These are phyloP conservation scores for Philhelius pedissequus DNA, from an alignment of 2,888 invertebrate species.

Conservation along the genomic window DNA sequence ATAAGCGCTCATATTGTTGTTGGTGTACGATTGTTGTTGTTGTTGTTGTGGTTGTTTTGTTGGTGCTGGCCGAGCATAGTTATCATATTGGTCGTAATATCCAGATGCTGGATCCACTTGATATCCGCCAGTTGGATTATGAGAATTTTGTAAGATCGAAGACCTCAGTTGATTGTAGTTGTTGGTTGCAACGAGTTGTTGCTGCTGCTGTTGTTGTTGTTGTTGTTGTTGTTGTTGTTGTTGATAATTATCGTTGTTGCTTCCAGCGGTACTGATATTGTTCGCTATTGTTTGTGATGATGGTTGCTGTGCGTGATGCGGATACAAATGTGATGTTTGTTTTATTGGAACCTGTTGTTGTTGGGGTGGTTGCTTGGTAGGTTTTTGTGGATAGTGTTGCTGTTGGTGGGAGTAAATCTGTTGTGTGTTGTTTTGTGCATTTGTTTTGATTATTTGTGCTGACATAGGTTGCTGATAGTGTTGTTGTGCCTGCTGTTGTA, in stretches of 20 bases:
- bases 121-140: conserved; percentile 76
- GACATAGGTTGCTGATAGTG: conserved; percentile 57
- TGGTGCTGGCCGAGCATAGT: conserved; percentile 71
- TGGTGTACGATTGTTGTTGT: conserved; percentile 67
- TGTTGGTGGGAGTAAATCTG: conserved; percentile 63
- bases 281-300: conserved; percentile 65
- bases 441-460: conserved; percentile 65
- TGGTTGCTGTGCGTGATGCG: conserved; percentile 71
- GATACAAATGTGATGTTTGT: conserved; percentile 78
- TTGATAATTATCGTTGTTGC: conserved; percentile 71
- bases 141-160: conserved; percentile 77
- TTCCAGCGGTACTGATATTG: conserved; percentile 69
- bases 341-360: conserved; percentile 73
- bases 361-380: conserved; percentile 66
- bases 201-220: conserved; percentile 74
- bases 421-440: conserved; percentile 70
- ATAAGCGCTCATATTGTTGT: conserved; percentile 70
- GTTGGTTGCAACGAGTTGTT: conserved; percentile 56
- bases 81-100: conserved; percentile 75
- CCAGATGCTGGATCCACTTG: conserved; percentile 46
- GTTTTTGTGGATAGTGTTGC: conserved; percentile 55
- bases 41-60: conserved; percentile 70
- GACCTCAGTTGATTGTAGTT: conserved; percentile 77
- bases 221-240: conserved; percentile 75
- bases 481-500: conserved; percentile 70